Evolutionary conservation across 2,113 vertebrate genomes (phyloP), one percentile per base, ranked within the genome.

Genomic region (Crotalus helleri): DNA sequence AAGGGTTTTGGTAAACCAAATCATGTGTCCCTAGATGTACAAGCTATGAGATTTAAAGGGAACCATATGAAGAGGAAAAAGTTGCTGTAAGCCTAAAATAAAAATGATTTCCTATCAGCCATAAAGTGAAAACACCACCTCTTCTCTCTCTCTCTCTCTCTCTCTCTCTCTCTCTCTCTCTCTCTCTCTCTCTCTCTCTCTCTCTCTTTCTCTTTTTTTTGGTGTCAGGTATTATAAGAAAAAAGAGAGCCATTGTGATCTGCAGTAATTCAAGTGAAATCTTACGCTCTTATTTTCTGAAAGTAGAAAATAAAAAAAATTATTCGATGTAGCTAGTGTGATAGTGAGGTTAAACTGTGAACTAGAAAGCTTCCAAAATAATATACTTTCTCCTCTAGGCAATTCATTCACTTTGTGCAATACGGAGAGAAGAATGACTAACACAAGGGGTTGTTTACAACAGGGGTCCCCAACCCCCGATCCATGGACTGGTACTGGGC

Each of bases 1-100:
- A n/a, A 23, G 51, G 55, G 39, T 88, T 88, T 61, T 61, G 81
- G n/a, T 74, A 44, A 93, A 88, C 15, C 92, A n/a, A 92, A 92
- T 39, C 39, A 74, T 0, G 0, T 8, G 8, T 21, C 64, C 53
- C 85, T 92, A 19, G 95, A 33, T 6, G 54, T 51, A 51, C 3
- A 49, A 92, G 57, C 21, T 26, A 0, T 19, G 88, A 55, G 29
- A 53, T 88, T 91, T 1, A 85, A 93, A 58, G 54, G 87, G 64
- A 85, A 51, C 19, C 12, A 90, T 51, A 88, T 19, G 5, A 92
- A 15, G 85, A 92, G 49, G 51, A 94, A 90, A 39, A 86, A 29
- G 23, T 23, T 94, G 24, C 29, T 53, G 21, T 19, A 94, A 93
- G 29, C 88, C 85, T 95, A 59, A 15, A 26, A 86, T 24, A 69